Base-by-base conservation (phyloP, 2,797 vertebrate genomes). In the Sylvilagus floridanus region DNA sequence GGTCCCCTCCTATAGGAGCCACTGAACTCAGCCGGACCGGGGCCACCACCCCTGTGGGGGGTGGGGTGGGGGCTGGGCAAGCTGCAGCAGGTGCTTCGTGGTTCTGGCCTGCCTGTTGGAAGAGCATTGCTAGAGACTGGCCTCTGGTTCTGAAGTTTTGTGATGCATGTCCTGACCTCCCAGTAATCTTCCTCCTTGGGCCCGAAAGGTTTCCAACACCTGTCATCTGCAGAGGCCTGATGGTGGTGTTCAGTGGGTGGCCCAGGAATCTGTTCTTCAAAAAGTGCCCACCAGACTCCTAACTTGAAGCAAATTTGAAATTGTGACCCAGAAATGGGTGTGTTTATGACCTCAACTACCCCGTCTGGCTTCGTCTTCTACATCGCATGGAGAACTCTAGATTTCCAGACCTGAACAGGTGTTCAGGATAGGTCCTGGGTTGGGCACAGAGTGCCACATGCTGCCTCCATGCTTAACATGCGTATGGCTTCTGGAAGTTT, bases 351-450 rank as follows among this genome's bases (percentile, higher is more conserved):
- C 84, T 42, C 4, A 22, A 1, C 8, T 17, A 9, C 47, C 26
- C 42, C 9, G 4, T 3, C 84, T 24, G 3, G 19, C 7, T 24
- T 24, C 12, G 2, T 12, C 57, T 54, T 21, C 30, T 24, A 30
- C 2, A 0, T 5, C 0, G 22, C 62, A 19, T 3, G 62, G 21
- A 8, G 14, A 32, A 17, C 24, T 35, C 17, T 11, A 1, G 17
- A 62, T 75, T 47, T 63, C 37, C 4, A 0, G 21, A 5, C 22
- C n/a, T 4, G 2, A 26, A 28, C 28, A 17, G 28, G 42, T n/a
- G 6, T 17, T 0, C 7, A 52, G 16, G 9, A 28, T 22, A 73
- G 50, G 11, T 2, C 0, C 21, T 4, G 0, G 68, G 28, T 72
- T 5, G 7, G 85, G 60, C 19, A 5, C 35, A 28, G 22, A 50